A percentile compares a stretch with the other conserved stretches of the same genome.
These are phyloP conservation scores for Silurus asotus DNA, from an alignment of 2,113 vertebrate genomes.

Conservation along the genomic window DNA sequence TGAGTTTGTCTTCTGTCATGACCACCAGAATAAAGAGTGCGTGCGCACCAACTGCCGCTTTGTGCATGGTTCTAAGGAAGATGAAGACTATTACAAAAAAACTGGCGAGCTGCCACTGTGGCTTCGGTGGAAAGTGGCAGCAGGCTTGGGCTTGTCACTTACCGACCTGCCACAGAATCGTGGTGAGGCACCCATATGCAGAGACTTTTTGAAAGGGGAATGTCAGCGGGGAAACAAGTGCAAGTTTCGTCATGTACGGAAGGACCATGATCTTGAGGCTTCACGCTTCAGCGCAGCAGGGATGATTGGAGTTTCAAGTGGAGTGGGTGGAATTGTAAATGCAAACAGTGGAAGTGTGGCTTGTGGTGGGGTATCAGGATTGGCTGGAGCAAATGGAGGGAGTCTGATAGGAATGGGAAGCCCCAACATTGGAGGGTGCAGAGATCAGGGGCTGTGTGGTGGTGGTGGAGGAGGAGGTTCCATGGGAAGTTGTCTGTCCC, in stretches of 20 bases:
- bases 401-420: conserved; percentile 72
- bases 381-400: conserved; percentile 65
- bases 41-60: conserved; percentile 91
- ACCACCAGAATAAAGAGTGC: conserved; percentile 96
- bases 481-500: conserved; percentile 67
- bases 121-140: conserved; percentile 89
- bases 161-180: conserved; percentile 91
- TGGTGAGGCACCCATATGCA: conserved; percentile 92
- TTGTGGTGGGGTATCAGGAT: conserved; percentile 71
- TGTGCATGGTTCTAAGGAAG: conserved; percentile 94
- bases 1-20: conserved; percentile 97
- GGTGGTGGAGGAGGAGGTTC: conserved; percentile 66
- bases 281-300: conserved; percentile 68
- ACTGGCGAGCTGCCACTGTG: conserved; percentile 88
- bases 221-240: conserved; percentile 94
- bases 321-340: conserved; percentile 67
- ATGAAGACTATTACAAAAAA: conserved; percentile 97
- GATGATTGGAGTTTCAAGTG: conserved; percentile 64
- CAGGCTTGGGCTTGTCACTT: conserved; percentile 85
- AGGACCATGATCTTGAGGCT: conserved; percentile 86
- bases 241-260: conserved; percentile 91
- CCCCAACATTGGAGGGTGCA: conserved; percentile 70
- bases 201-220: conserved; percentile 93
- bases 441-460: conserved; percentile 68
- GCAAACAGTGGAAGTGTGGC: conserved; percentile 57